These are phyloP conservation scores for Scleropages formosus DNA, from an alignment of 2,797 vertebrate species.

Conservation along the genomic window DNA sequence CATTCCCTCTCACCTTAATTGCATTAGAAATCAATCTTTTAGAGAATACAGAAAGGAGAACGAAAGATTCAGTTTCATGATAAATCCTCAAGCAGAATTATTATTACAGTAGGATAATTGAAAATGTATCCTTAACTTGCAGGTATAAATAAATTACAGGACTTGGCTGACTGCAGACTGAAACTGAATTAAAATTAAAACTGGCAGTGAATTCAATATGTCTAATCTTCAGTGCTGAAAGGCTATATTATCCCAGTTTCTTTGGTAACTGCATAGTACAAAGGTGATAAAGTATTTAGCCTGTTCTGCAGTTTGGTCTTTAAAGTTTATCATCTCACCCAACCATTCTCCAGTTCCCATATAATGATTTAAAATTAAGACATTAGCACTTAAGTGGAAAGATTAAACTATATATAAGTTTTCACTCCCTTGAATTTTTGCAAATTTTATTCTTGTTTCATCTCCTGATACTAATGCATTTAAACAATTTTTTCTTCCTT, in stretches of 20 bases:
- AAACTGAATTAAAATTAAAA: neutral
- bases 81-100: neutral
- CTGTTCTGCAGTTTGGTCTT: neutral
- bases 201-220: neutral
- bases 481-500: too few species aligned
- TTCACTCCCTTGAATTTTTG: too few species aligned
- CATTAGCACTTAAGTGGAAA: slow-evolving; percentile 3
- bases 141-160: neutral
- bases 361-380: neutral
- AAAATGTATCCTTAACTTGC: neutral
- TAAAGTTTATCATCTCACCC: neutral
- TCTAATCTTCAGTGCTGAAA: neutral
- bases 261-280: neutral
- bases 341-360: neutral
- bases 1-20: too few species aligned
- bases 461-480: too few species aligned
- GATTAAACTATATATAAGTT: neutral
- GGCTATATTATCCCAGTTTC: neutral
- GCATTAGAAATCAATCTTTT: neutral
- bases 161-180: neutral
- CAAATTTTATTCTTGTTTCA: too few species aligned
- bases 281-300: neutral
- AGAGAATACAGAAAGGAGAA: neutral
- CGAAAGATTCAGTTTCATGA: neutral
- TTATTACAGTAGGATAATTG: neutral